Base-by-base conservation (phyloP, 2,888 invertebrate species). In the Agrochola circellaris region DNA sequence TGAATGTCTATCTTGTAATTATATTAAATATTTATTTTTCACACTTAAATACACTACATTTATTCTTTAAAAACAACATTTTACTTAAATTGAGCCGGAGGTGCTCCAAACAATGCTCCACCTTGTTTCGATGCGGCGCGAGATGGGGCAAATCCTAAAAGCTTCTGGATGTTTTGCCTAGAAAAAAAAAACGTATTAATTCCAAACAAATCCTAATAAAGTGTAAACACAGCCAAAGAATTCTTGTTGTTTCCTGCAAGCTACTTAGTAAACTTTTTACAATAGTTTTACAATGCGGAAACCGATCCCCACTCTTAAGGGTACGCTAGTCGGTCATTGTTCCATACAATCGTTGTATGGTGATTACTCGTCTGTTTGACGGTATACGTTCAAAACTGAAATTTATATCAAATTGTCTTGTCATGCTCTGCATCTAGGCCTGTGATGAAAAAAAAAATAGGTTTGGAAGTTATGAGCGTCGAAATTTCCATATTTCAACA, bases 131-230 rank as follows among this genome's bases (percentile, higher is more conserved):
- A 99, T 70, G 99, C 99, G 45, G 99, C 99, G 91, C 99, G 97
- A 2, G 99, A 99, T 70, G 99, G 99, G 0, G 99, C 99, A 95
- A 99, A 99, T 73, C 99, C 99, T 66, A 99, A 96, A 75, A 99
- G 93, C 93, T 99, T 99, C 95, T 99, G 99, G 84, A 99, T 99
- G 93, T 99, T 99, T 98, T 99, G 98, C 69, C 98, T 98, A 93
- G 81, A 92, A 94, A 83, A 79, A 80, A n/a, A 73, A 65, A 60
- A 17, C 9, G 26, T 51, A 48, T 23, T 48, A 38, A 42, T 20
- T 1, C 17, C 23, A 60, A 45, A 67, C 15, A 45, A n/a, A 23
- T 23, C 15, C n/a, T 1, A 8, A 23, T 38, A 42, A 30, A 54
- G 6, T 61, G 6, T 58, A 15, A 56, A 70, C 13, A 38, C 17